Evolutionary conservation across 2,113 vertebrate species (phyloP).

Genomic region (Xiphophorus hellerii): DNA sequence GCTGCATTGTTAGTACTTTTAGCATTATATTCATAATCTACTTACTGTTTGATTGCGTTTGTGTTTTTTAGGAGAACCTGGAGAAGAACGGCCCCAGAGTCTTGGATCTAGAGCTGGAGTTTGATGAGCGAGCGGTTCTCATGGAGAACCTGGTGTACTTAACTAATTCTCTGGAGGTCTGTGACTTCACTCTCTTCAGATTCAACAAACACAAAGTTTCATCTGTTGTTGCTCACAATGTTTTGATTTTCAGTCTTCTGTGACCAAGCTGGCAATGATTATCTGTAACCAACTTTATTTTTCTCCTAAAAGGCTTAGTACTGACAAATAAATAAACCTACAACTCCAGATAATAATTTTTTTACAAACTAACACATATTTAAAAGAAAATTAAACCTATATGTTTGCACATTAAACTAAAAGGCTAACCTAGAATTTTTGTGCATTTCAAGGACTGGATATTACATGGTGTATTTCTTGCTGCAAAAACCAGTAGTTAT

Average conservation of each 20-base stretch:
- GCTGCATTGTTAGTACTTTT: no score
- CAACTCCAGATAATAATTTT: conserved; percentile 4
- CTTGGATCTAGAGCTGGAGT: conserved; percentile 93
- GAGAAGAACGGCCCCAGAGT: conserved; percentile 91
- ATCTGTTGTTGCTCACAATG: neutral
- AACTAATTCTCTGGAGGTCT: conserved; percentile 95
- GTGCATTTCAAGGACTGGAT: neutral
- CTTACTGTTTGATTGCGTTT: neutral
- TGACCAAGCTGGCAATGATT: neutral
- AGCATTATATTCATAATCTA: no score
- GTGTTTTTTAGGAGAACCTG: conserved; percentile 87
- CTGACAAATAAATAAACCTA: conserved; percentile 1
- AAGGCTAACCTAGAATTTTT: neutral
- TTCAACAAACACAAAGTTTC: neutral
- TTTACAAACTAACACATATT: conserved; percentile 21
- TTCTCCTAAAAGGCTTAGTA: conserved; percentile 35
- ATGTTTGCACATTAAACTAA: conserved; percentile 9
- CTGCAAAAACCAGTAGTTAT: neutral
- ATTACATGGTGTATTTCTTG: neutral
- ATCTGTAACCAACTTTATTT: conserved; percentile 35
- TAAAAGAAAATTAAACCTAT: conserved; percentile 7
- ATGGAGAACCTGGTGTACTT: conserved; percentile 94
- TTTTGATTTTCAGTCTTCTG: neutral
- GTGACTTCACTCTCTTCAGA: neutral
- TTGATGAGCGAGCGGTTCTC: conserved; percentile 91